A percentile compares a stretch with the other conserved stretches of the same genome.
These are phyloP conservation scores for Palloptera scutellata DNA, from an alignment of 2,888 invertebrate species.

Conservation along the genomic window DNA sequence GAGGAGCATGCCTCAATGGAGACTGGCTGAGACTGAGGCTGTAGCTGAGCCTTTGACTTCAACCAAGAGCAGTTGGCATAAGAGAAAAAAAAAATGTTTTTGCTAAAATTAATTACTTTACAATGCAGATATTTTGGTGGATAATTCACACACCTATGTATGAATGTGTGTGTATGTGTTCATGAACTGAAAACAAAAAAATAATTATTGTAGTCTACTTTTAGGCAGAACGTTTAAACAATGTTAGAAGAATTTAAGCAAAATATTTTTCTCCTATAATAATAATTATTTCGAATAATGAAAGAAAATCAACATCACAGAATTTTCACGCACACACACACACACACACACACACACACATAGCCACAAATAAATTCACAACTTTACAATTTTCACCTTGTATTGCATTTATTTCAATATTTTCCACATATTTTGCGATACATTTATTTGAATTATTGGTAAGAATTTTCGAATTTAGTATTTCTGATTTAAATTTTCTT, in stretches of 20 bases:
- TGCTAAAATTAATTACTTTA: constrained; percentile 12
- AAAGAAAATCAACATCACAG: constrained; percentile 8
- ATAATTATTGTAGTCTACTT: too few species aligned
- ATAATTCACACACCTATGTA: not conserved
- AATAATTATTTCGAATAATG: not conserved
- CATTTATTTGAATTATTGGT: constrained; percentile 1
- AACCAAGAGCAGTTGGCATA: not conserved
- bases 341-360: constrained; percentile 11
- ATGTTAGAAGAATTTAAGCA: too few species aligned
- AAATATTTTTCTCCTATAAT: too few species aligned
- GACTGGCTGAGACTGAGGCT: not conserved
- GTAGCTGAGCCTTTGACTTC: not conserved
- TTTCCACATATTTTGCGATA: constrained; percentile 11
- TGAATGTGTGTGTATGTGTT: too few species aligned
- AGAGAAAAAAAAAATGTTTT: not conserved
- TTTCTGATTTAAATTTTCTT: constrained; percentile 11
- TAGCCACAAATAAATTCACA: not conserved
- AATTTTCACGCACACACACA: not conserved
- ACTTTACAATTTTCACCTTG: not conserved
- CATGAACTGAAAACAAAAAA: too few species aligned
- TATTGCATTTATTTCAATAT: not conserved
- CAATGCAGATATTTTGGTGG: constrained; percentile 11
- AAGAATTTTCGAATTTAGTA: constrained; percentile 6
- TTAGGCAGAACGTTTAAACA: too few species aligned
- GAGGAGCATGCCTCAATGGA: not conserved